These are phyloP conservation scores for Oncorhynchus gorbuscha DNA, from an alignment of 2,113 vertebrate genomes.

Conservation along the genomic window DNA sequence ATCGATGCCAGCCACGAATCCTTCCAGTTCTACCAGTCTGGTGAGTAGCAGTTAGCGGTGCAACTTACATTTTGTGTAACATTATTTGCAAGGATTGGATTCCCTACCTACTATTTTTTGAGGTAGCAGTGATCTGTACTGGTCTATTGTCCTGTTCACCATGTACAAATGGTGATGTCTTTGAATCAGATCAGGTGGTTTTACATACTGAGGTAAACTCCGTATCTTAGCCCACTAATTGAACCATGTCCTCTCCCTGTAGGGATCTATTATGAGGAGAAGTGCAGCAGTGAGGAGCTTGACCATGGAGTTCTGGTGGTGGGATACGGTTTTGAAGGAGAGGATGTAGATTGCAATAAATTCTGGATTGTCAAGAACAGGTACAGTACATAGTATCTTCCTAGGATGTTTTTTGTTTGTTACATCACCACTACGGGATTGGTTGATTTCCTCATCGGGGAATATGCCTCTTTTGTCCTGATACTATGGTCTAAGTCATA, in stretches of 20 bases:
- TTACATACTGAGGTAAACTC: background rate
- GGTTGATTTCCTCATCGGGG: too few relatives aligned
- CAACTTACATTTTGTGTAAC: background rate
- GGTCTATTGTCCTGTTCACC: background rate
- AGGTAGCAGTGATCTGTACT: too few relatives aligned
- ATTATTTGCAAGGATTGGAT: too few relatives aligned
- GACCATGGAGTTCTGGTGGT: slow-evolving; percentile 80
- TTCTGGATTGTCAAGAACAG: slow-evolving; percentile 90
- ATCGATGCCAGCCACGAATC: slow-evolving; percentile 77
- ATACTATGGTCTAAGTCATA: background rate
- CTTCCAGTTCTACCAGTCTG: slow-evolving; percentile 80
- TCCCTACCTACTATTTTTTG: too few relatives aligned
- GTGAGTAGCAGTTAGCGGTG: slow-evolving; percentile 50
- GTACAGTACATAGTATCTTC: slow-evolving; percentile 47
- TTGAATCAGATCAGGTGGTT: background rate
- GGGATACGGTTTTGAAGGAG: slow-evolving; percentile 76
- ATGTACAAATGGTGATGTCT: too few relatives aligned
- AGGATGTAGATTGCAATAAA: slow-evolving; percentile 69
- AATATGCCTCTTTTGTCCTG: background rate
- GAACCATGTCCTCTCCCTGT: background rate
- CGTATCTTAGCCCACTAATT: too few relatives aligned
- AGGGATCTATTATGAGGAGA: slow-evolving; percentile 83
- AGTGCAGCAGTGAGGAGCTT: slow-evolving; percentile 73
- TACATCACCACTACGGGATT: background rate
- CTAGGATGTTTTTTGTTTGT: background rate